A percentile compares a stretch with the other conserved stretches of the same genome.
phyloP scores from a whole-genome alignment of 2,888 invertebrate genomes.

The Dorcus parallelipipedus region DNA sequence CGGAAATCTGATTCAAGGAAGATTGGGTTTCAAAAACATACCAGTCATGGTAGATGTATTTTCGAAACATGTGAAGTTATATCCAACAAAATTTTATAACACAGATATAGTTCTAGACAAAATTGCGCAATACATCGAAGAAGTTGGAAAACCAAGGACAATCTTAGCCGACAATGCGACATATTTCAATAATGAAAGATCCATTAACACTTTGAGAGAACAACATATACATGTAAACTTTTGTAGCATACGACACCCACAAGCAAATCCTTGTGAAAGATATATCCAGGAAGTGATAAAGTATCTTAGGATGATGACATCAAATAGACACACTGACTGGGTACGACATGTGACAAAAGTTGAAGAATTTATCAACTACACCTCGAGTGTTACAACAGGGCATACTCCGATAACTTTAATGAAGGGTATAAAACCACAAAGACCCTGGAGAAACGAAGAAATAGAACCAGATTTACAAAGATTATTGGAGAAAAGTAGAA shows the following conservation, averaged over 20 bases:
- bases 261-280: background rate
- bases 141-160: background rate
- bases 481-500: background rate
- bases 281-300: background rate
- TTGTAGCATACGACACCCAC: background rate
- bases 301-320: background rate
- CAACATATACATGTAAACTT: background rate
- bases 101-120: background rate
- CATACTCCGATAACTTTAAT: no score
- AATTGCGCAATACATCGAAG: background rate
- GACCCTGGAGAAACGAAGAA: background rate
- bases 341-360: background rate
- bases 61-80: background rate
- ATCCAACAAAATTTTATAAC: background rate
- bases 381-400: no score
- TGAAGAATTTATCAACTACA: background rate
- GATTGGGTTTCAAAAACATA: background rate
- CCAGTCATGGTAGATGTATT: background rate
- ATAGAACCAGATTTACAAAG: background rate
- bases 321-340: background rate
- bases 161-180: slow-evolving; percentile 1
- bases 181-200: background rate
- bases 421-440: background rate
- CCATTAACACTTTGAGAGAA: no score
- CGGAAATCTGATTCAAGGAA: background rate